Evolutionary conservation across 2,797 vertebrate genomes (phyloP).

Genomic region (Centropyge bicolor): DNA sequence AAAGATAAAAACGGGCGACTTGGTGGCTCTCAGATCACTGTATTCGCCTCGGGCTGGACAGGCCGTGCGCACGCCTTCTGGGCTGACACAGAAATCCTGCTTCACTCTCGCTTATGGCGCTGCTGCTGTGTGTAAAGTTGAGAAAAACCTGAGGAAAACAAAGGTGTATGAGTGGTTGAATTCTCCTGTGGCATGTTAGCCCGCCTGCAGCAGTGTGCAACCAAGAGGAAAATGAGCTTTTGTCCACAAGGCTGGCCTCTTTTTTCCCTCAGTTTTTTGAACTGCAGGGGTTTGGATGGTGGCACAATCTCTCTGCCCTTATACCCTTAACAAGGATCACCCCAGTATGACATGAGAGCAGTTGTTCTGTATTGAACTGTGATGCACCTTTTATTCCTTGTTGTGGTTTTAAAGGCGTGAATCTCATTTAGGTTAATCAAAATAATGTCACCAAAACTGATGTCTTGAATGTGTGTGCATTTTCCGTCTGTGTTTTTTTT

Average conservation of each 20-base stretch:
- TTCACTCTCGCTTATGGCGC: constrained; percentile 62
- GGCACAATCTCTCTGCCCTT: constrained; percentile 67
- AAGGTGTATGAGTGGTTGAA: constrained; percentile 82
- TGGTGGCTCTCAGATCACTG: constrained; percentile 50
- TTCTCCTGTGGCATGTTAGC: constrained; percentile 82
- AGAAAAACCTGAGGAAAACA: constrained; percentile 81
- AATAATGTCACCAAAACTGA: constrained; percentile 30
- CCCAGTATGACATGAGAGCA: constrained; percentile 45
- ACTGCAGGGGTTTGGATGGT: constrained; percentile 74
- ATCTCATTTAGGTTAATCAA: constrained; percentile 40
- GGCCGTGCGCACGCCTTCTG: constrained; percentile 58
- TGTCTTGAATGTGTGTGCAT: constrained; percentile 5
- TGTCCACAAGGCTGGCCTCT: constrained; percentile 80
- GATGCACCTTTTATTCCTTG: constrained; percentile 21
- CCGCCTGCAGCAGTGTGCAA: constrained; percentile 82
- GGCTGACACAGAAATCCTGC: constrained; percentile 68
- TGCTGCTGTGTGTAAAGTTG: constrained; percentile 78
- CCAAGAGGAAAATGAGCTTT: constrained; percentile 86
- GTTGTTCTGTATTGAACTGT: constrained; percentile 45
- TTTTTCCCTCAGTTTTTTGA: constrained; percentile 67
- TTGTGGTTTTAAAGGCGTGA: constrained; percentile 15
- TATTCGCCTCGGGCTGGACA: constrained; percentile 60
- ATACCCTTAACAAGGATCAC: constrained; percentile 69
- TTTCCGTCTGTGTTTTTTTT: not conserved
- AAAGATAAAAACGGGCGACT: constrained; percentile 16